Conservation (phyloP, 2,113 vertebrate genomes). For the Motacilla tschutschensis region DNA sequence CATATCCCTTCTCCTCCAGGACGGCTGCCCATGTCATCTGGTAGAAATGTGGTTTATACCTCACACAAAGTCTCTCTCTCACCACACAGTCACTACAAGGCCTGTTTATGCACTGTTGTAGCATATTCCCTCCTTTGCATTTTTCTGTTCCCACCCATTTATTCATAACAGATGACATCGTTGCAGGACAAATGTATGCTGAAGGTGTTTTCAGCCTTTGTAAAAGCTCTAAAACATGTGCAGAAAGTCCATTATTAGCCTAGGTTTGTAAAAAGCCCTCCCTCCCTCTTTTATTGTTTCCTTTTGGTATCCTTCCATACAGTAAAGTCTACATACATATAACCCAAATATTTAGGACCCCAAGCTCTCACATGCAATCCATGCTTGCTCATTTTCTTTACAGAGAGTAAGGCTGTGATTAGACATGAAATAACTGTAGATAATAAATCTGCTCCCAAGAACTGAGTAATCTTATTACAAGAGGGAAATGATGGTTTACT, state of each 20-base stretch:
- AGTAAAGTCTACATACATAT: background rate
- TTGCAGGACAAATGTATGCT: background rate
- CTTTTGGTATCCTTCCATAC: background rate
- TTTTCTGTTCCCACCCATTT: conserved; percentile 19
- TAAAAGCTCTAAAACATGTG: background rate
- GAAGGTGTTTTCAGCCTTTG: conserved; percentile 3
- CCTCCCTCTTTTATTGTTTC: conserved; percentile 5
- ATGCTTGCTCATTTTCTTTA: background rate
- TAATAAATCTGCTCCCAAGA: conserved; percentile 39
- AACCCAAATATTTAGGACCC: background rate
- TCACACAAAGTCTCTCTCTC: conserved; percentile 19
- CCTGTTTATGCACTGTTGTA: background rate
- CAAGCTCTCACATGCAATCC: background rate
- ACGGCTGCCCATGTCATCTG: background rate
- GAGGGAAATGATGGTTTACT: conserved; percentile 26
- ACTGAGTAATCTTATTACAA: conserved; percentile 43
- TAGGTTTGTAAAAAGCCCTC: background rate
- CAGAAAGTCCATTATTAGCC: conserved; percentile 11
- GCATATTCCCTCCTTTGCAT: background rate
- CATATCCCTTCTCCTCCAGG: background rate
- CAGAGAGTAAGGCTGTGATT: conserved; percentile 8
- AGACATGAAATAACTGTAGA: conserved; percentile 22
- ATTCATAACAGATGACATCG: background rate
- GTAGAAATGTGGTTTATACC: conserved; percentile 11
- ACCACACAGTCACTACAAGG: background rate